Conservation (phyloP, 1,140 invertebrate genomes). For the Ceratosolen solmsi region DNA sequence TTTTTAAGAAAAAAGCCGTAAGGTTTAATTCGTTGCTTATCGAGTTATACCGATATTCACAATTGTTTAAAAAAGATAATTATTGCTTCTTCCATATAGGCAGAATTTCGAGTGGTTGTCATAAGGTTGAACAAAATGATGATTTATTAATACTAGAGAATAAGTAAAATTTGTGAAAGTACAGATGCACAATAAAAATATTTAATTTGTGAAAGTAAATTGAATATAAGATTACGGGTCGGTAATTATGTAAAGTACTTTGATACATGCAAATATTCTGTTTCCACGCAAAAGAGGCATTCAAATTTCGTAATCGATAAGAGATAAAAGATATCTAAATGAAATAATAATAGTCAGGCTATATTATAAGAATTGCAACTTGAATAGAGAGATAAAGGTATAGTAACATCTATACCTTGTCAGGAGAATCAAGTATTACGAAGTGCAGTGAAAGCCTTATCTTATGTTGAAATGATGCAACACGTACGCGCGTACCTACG, state of each 20-base stretch:
- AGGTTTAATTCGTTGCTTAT: no score
- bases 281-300: background rate
- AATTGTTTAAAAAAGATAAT: background rate
- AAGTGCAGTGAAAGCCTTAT: conserved; percentile 66
- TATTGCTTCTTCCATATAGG: background rate
- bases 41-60: background rate
- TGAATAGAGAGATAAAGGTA: conserved; percentile 6
- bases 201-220: background rate
- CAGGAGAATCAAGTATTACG: conserved; percentile 51
- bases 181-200: background rate
- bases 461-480: conserved; percentile 60
- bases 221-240: background rate
- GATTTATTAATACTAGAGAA: background rate
- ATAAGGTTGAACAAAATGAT: background rate
- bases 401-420: conserved; percentile 49
- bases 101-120: background rate
- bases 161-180: conserved; percentile 1
- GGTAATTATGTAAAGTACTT: background rate
- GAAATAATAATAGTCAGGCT: background rate
- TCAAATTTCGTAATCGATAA: conserved; percentile 5
- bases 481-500: conserved; percentile 51
- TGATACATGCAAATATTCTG: background rate
- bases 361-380: background rate
- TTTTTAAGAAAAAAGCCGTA: no score
- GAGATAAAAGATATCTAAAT: background rate